Evolutionary conservation across 2,888 invertebrate species (phyloP).

Genomic region (Ormyrus pomaceus): DNA sequence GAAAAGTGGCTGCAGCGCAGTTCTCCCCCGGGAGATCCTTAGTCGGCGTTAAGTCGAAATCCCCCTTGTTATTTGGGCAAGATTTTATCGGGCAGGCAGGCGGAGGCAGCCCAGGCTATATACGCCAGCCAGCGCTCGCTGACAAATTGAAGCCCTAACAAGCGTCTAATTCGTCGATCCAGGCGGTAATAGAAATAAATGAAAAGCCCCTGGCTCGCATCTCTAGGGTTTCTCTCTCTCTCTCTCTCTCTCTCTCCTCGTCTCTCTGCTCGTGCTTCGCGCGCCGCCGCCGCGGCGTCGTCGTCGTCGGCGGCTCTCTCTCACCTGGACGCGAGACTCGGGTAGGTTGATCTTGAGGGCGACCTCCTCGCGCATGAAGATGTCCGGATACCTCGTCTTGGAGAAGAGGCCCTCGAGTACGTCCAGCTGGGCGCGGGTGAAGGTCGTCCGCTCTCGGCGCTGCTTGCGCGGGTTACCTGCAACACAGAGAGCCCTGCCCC

Average conservation of each 20-base stretch:
- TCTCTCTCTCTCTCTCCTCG: not conserved
- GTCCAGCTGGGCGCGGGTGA: slow-evolving; percentile 96
- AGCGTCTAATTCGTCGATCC: slow-evolving; percentile 57
- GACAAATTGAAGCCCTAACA: slow-evolving; percentile 58
- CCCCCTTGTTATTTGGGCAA: slow-evolving; percentile 53
- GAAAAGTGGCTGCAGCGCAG: slow-evolving; percentile 4
- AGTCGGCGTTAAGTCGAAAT: slow-evolving; percentile 41
- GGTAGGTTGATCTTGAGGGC: slow-evolving; percentile 98
- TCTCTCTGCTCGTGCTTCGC: not conserved
- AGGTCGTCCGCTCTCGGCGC: slow-evolving; percentile 97
- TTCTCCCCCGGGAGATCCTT: slow-evolving; percentile 37
- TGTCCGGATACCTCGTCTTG: slow-evolving; percentile 98
- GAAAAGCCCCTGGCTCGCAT: slow-evolving; percentile 48
- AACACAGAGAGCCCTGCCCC: slow-evolving; percentile 6
- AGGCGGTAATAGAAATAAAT: slow-evolving; percentile 56
- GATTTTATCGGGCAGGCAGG: slow-evolving; percentile 42
- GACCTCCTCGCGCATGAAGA: slow-evolving; percentile 99
- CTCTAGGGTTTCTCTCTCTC: slow-evolving; percentile 30
- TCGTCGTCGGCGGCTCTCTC: not conserved
- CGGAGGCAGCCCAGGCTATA: no score
- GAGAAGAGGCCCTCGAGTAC: slow-evolving; percentile 94
- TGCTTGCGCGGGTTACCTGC: slow-evolving; percentile 89
- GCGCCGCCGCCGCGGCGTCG: not conserved
- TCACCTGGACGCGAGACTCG: slow-evolving; percentile 98
- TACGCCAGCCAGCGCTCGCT: slow-evolving; percentile 28